Percentiles rank a stretch among this genome's conserved stretches.
phyloP scores from a whole-genome alignment of 2,888 invertebrate genomes.

The Cristatella mucedo region DNA sequence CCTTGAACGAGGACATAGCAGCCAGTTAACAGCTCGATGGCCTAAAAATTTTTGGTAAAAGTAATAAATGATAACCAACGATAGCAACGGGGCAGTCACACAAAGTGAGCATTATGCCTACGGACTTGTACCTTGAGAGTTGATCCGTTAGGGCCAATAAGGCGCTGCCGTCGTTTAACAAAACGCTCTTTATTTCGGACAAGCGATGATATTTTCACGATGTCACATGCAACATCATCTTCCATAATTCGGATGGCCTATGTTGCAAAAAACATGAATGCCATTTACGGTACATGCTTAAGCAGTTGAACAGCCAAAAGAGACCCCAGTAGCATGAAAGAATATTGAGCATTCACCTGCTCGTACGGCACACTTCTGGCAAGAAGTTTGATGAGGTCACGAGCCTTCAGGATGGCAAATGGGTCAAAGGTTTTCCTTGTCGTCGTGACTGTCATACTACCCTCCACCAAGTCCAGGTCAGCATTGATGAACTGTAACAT shows the following conservation, averaged over 20 bases:
- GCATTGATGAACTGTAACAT: constrained; percentile 47
- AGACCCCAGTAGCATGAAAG: too few species aligned
- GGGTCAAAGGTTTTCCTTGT: constrained; percentile 95
- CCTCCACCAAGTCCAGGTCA: constrained; percentile 77
- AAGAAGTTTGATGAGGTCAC: constrained; percentile 84
- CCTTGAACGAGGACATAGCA: constrained; percentile 95
- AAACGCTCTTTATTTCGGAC: constrained; percentile 76
- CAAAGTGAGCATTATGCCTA: not conserved
- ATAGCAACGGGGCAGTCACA: constrained; percentile 3
- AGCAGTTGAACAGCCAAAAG: not conserved
- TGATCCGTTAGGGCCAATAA: constrained; percentile 94
- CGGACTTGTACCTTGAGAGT: constrained; percentile 57
- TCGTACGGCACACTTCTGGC: constrained; percentile 91
- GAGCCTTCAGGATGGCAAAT: constrained; percentile 81
- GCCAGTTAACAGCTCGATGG: constrained; percentile 82
- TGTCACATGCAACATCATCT: constrained; percentile 81
- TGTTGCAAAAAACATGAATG: constrained; percentile 2
- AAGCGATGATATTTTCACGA: constrained; percentile 82
- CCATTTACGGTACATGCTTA: constrained; percentile 2
- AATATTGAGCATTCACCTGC: too few species aligned
- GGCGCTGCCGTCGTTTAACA: constrained; percentile 74
- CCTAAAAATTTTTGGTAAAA: constrained; percentile 21
- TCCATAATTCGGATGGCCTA: constrained; percentile 44
- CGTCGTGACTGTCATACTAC: constrained; percentile 83
- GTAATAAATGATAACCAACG: constrained; percentile 10